Percentiles rank a stretch among this genome's conserved stretches.
phyloP scores from a whole-genome alignment of 2,888 invertebrate genomes.

The Brassicogethes aeneus region DNA sequence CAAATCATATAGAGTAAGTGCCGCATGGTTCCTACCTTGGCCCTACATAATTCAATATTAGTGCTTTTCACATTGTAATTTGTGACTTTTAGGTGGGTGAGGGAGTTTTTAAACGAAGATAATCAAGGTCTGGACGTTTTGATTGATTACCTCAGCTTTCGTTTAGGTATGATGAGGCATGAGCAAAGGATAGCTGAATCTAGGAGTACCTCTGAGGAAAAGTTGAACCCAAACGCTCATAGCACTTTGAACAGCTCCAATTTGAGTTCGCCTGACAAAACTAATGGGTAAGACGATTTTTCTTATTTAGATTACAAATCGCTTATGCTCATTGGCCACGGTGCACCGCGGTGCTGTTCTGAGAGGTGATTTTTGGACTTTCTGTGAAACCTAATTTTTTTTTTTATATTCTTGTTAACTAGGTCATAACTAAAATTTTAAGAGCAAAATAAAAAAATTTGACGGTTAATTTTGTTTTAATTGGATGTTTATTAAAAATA shows the following conservation, averaged over 20 bases:
- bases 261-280: slow-evolving; percentile 20
- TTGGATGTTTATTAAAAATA: no score
- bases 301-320: no score
- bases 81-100: slow-evolving; percentile 99
- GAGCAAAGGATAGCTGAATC: slow-evolving; percentile 75
- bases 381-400: no score
- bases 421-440: no score
- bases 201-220: slow-evolving; percentile 68
- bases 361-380: no score
- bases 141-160: slow-evolving; percentile 94
- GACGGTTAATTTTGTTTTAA: no score
- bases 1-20: slow-evolving; percentile 97
- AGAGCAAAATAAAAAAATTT: no score
- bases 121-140: slow-evolving; percentile 95
- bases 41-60: slow-evolving; percentile 4
- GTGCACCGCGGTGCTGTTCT: no score
- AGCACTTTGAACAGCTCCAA: slow-evolving; percentile 30
- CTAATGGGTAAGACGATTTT: no score
- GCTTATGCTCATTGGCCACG: no score
- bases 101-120: slow-evolving; percentile 92
- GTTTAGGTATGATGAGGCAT: slow-evolving; percentile 89
- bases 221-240: slow-evolving; percentile 46
- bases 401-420: no score
- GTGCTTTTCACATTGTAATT: no score
- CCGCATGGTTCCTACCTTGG: slow-evolving; percentile 6